Conservation (phyloP, 2,797 vertebrate genomes). For the Dromococcyx pavoninus region DNA sequence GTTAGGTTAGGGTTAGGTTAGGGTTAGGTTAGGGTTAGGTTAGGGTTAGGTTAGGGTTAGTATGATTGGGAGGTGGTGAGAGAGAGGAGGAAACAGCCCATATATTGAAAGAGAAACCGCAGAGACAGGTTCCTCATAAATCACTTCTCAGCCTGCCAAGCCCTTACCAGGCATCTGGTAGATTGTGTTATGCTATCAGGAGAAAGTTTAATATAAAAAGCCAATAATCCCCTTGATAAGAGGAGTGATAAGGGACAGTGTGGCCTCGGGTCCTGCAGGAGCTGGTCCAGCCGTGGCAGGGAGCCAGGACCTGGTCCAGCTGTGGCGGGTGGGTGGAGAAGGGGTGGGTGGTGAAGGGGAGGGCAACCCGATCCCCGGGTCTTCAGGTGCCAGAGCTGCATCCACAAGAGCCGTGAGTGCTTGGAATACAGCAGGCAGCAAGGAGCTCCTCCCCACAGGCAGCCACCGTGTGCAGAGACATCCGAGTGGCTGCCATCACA, state of each 20-base stretch:
- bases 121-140: not conserved
- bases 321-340: rapidly evolving
- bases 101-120: not conserved
- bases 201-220: constrained; percentile 48
- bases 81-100: not conserved
- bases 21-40: too few relatives aligned
- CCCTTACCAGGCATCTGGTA: not conserved
- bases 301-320: not conserved
- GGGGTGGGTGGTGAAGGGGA: not conserved
- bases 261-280: not conserved
- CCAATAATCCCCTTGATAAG: not conserved
- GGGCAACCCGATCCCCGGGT: not conserved
- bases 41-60: too few relatives aligned
- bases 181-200: not conserved
- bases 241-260: not conserved
- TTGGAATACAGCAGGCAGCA: too few relatives aligned
- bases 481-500: not conserved
- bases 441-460: not conserved
- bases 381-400: not conserved
- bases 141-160: not conserved
- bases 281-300: not conserved
- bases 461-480: not conserved
- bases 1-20: too few relatives aligned
- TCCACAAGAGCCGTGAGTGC: rapidly evolving
- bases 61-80: not conserved